Conservation (phyloP, 2,888 invertebrate genomes). For the Drosophila neotestacea region DNA sequence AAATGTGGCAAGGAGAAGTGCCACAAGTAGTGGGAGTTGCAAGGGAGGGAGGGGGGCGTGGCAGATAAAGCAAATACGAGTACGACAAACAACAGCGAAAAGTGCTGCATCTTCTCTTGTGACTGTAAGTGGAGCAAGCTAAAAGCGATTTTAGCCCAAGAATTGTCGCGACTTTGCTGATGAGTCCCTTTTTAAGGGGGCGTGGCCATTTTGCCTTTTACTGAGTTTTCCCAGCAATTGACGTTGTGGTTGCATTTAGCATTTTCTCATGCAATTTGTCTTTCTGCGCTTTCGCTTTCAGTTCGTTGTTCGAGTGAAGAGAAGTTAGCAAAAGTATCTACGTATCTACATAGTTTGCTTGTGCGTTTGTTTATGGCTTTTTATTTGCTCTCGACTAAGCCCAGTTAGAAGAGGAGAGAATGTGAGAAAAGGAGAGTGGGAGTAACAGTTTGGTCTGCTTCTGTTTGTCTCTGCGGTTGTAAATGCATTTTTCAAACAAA, state of each 20-base stretch:
- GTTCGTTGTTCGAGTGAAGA: constrained; percentile 14
- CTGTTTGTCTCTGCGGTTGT: constrained; percentile 79
- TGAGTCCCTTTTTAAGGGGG: constrained; percentile 44
- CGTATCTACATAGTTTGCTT: constrained; percentile 14
- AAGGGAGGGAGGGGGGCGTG: background rate
- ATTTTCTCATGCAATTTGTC: constrained; percentile 51
- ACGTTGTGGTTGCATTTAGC: constrained; percentile 75
- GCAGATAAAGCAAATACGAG: constrained; percentile 33
- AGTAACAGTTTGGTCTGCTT: constrained; percentile 25
- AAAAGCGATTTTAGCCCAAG: constrained; percentile 68
- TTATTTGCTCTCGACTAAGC: constrained; percentile 63
- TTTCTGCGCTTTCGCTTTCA: constrained; percentile 4
- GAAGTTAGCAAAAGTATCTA: constrained; percentile 33
- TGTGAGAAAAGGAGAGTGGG: background rate
- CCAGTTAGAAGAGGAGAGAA: constrained; percentile 1
- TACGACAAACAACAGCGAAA: constrained; percentile 49
- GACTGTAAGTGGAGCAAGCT: constrained; percentile 47
- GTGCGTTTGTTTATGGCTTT: constrained; percentile 70
- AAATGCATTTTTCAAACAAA: constrained; percentile 82
- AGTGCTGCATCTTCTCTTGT: constrained; percentile 24
- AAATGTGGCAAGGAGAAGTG: constrained; percentile 1
- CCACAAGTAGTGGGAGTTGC: background rate
- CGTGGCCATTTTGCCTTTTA: constrained; percentile 50
- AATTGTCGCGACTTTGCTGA: constrained; percentile 73
- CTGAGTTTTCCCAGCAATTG: constrained; percentile 73